Conservation (phyloP, 2,113 vertebrate genomes). For the Rynchops niger region DNA sequence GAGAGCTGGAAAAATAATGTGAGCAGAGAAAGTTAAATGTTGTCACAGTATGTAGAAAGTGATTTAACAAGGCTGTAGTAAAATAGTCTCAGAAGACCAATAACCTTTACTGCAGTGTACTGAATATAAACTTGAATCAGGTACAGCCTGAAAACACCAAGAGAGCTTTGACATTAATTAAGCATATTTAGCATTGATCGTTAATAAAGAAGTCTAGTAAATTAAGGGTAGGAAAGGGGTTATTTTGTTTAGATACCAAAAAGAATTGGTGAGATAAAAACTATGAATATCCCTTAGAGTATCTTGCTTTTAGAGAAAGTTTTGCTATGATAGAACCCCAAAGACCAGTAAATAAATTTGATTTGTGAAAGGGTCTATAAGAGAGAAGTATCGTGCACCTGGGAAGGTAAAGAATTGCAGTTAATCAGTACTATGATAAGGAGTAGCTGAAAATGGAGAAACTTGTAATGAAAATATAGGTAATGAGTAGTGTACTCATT, state of each 20-base stretch:
- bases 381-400: neutral
- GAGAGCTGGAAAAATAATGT: neutral
- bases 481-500: neutral
- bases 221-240: neutral
- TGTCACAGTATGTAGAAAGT: neutral
- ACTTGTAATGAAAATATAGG: neutral
- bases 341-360: neutral
- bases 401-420: neutral
- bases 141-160: neutral
- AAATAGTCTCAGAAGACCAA: neutral
- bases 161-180: neutral
- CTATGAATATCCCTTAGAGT: neutral
- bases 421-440: neutral
- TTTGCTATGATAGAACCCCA: neutral
- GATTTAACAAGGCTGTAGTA: neutral
- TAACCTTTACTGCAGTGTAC: neutral
- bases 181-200: neutral
- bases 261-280: neutral
- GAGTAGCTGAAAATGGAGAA: neutral
- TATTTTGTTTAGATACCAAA: neutral
- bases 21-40: neutral
- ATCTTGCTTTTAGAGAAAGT: neutral
- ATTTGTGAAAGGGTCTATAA: neutral
- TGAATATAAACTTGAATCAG: neutral
- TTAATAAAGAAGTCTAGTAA: neutral